These are phyloP conservation scores for Pantelozetes paolii DNA, from an alignment of 2,888 invertebrate genomes.

Conservation along the genomic window DNA sequence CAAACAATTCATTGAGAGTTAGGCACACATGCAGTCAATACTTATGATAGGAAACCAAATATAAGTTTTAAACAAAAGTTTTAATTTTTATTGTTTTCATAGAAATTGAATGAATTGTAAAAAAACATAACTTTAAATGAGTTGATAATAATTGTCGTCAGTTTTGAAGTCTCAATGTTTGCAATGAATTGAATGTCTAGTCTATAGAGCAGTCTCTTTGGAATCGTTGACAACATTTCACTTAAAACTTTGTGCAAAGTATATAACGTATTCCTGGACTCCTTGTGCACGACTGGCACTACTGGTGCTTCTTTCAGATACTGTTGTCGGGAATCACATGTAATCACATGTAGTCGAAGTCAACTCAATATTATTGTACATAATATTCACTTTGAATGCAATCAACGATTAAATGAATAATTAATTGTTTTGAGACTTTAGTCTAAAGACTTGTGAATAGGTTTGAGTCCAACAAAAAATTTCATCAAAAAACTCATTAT, in stretches of 20 bases:
- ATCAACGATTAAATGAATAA: not conserved
- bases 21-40: constrained; percentile 7
- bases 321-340: not conserved
- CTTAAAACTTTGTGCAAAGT: not conserved
- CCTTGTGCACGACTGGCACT: not conserved
- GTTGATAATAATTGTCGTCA: not conserved
- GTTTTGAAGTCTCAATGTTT: not conserved
- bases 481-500: not conserved
- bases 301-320: not conserved
- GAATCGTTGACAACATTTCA: not conserved
- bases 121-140: not conserved
- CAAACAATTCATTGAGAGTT: constrained; percentile 1
- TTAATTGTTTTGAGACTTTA: not conserved
- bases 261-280: not conserved
- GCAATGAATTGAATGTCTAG: not conserved
- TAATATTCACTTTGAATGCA: not conserved
- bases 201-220: constrained; percentile 27
- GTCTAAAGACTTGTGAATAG: not conserved
- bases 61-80: not conserved
- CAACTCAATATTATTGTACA: not conserved
- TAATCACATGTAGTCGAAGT: not conserved
- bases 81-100: not conserved
- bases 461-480: not conserved
- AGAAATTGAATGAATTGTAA: not conserved
- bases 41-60: not conserved